Percentiles rank a stretch among this genome's conserved stretches.
Evolutionary conservation across 2,888 invertebrate genomes (phyloP).

Genomic region (Crioceris asparagi): DNA sequence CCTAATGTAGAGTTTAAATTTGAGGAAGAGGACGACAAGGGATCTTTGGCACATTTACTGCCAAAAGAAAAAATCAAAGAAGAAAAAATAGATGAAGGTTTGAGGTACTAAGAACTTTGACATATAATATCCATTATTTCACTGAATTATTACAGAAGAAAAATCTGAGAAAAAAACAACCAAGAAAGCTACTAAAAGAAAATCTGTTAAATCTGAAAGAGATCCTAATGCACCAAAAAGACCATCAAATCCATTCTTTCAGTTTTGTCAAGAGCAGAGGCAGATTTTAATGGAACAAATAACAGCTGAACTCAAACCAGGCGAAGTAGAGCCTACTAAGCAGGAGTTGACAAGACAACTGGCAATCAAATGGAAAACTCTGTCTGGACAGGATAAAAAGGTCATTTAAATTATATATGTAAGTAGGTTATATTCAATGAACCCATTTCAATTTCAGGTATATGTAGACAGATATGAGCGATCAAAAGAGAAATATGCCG

Average conservation of each 20-base stretch:
- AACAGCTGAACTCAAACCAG: constrained; percentile 44
- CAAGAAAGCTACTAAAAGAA: constrained; percentile 35
- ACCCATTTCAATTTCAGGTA: constrained; percentile 42
- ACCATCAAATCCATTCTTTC: constrained; percentile 71
- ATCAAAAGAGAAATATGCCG: constrained; percentile 67
- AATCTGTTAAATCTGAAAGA: constrained; percentile 46
- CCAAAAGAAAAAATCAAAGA: constrained; percentile 30
- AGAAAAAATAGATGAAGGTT: constrained; percentile 27
- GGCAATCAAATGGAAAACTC: constrained; percentile 62
- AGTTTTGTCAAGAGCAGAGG: constrained; percentile 69
- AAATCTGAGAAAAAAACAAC: constrained; percentile 30
- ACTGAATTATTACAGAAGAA: constrained; percentile 19
- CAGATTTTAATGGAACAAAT: constrained; percentile 60
- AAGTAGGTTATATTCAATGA: background rate
- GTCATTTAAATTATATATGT: constrained; percentile 32
- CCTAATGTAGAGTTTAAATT: constrained; percentile 27
- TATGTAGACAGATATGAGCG: constrained; percentile 64
- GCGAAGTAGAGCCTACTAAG: constrained; percentile 58
- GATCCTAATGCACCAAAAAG: constrained; percentile 71
- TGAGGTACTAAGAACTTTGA: too few species aligned
- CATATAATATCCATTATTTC: constrained; percentile 1
- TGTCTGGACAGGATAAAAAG: constrained; percentile 59
- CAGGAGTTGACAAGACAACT: constrained; percentile 65
- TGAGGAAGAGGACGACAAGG: constrained; percentile 46
- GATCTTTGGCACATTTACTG: constrained; percentile 28